Base-by-base conservation (phyloP, 2,888 invertebrate species). In the Stegana nigrithorax region DNA sequence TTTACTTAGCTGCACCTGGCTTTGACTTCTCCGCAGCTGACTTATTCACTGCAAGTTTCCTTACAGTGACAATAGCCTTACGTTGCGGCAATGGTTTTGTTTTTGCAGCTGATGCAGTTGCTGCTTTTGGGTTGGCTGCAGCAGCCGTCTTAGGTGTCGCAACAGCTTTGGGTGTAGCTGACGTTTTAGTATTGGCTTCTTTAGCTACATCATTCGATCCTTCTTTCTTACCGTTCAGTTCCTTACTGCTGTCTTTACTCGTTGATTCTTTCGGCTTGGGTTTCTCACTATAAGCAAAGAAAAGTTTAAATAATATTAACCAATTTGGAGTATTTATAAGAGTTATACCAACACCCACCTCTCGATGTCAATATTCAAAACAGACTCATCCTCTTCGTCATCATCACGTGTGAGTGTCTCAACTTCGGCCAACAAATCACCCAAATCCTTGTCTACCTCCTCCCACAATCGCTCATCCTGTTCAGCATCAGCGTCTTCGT, bases 361-460 rank as follows among this genome's bases (percentile, higher is more conserved):
- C 82, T 87, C 89, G 64, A 84, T 85, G 62, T 86, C 86, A 67
- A 85, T 85, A 65, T 86, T 86, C 39, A 85, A 69, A 4, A 84
- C 85, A 1, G 89, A 88, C 75, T 89, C 90, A 78, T 91, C 91
- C 77, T 90, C 90, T 69, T 90, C 91, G 68, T 91, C 92, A 69
- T 84, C 83, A 27, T 70, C 92, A 69, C 90, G 90, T 45, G 90
- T 90, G 2, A 90, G 89, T 0, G 87, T 87, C 68, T 90, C 91
- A 26, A 89, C 90, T 81, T 91, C 91, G 12, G 91, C 89, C 32
- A 93, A 85, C 59, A 93, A 87, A 77, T 93, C 93, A 4, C 93
- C 92, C 65, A 93, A 87, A 82, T 93, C 93, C 80, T 93, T 93
- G 81, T 93, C 93, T 27, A 93, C 92, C 82, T 93, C 93, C 25